Conservation (phyloP, 2,797 vertebrate genomes). For the Chromis chromis region DNA sequence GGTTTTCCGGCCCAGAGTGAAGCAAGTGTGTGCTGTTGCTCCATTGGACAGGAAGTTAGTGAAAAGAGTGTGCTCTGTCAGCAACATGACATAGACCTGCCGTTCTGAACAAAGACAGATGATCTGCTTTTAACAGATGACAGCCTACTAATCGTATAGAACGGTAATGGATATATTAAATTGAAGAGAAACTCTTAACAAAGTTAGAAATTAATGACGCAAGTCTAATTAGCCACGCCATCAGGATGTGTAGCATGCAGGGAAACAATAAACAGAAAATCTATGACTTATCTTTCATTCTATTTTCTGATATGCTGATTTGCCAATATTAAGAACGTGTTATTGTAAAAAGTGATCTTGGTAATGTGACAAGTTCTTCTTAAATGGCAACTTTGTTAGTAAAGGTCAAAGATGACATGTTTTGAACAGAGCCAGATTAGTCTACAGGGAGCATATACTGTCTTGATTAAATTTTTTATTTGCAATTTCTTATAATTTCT, state of each 20-base stretch:
- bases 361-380: slow-evolving; percentile 15
- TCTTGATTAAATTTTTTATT: too few species aligned
- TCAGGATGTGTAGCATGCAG: slow-evolving; percentile 9
- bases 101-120: slow-evolving; percentile 57
- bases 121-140: slow-evolving; percentile 29
- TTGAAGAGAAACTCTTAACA: background rate
- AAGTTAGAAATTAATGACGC: slow-evolving; percentile 5
- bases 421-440: too few species aligned
- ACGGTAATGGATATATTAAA: slow-evolving; percentile 4
- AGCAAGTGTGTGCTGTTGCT: slow-evolving; percentile 67
- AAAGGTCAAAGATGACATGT: too few species aligned
- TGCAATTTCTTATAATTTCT: too few species aligned
- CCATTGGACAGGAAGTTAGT: slow-evolving; percentile 77
- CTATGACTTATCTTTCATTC: slow-evolving; percentile 11
- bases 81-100: slow-evolving; percentile 64
- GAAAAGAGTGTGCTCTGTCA: slow-evolving; percentile 72
- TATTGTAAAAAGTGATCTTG: background rate
- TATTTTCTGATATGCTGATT: slow-evolving; percentile 11
- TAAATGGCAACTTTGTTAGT: background rate
- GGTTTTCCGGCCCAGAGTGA: slow-evolving; percentile 77
- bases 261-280: slow-evolving; percentile 32
- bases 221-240: slow-evolving; percentile 13
- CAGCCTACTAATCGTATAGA: slow-evolving; percentile 5
- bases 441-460: too few species aligned
- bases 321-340: slow-evolving; percentile 16